A percentile compares a stretch with the other conserved stretches of the same genome.
Evolutionary conservation across 2,888 invertebrate species (phyloP).

Genomic region (Plusia festucae): DNA sequence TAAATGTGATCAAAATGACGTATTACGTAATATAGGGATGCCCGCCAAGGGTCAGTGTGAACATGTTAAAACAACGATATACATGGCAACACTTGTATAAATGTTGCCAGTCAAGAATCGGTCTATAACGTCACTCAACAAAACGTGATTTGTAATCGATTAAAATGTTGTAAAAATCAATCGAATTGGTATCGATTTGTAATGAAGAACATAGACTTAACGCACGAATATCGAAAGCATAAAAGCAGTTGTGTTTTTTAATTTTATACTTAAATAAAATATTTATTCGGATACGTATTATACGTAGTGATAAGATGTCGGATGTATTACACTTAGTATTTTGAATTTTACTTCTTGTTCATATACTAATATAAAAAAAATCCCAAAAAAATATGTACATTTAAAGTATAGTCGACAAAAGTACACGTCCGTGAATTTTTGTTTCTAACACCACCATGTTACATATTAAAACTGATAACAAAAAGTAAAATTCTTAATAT

Average conservation of each 20-base stretch:
- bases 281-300: constrained; percentile 85
- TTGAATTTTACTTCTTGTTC: constrained; percentile 55
- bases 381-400: constrained; percentile 46
- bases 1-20: constrained; percentile 69
- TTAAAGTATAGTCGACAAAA: constrained; percentile 27
- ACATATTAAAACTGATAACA: constrained; percentile 23
- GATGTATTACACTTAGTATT: constrained; percentile 54
- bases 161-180: constrained; percentile 55
- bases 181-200: constrained; percentile 61
- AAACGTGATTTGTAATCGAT: constrained; percentile 51
- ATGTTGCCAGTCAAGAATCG: constrained; percentile 59
- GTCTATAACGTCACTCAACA: constrained; percentile 49
- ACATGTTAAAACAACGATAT: constrained; percentile 58
- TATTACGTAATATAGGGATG: constrained; percentile 63
- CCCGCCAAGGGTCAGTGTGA: constrained; percentile 55
- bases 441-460: constrained; percentile 20
- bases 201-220: constrained; percentile 61
- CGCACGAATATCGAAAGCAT: constrained; percentile 80
- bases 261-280: constrained; percentile 86
- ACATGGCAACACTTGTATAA: constrained; percentile 48
- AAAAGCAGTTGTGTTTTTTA: constrained; percentile 84
- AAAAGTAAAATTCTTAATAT: constrained; percentile 45
- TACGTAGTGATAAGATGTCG: constrained; percentile 74
- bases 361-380: constrained; percentile 29
- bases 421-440: constrained; percentile 42